Conservation (phyloP, 2,888 invertebrate species). For the Chrysolina americana region DNA sequence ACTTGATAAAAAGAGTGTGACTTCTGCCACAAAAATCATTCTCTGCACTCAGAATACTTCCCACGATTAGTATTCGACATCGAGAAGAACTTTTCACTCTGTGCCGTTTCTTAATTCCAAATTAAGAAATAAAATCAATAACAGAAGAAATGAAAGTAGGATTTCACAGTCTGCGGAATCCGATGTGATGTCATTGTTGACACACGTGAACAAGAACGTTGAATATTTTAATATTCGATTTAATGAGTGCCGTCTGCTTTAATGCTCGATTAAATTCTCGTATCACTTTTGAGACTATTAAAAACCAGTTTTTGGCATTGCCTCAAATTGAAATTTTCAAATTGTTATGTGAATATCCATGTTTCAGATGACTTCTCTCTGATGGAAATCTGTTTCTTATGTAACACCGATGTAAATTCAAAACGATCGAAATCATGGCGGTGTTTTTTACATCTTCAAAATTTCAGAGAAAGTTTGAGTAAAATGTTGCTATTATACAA, state of each 20-base stretch:
- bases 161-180: slow-evolving; percentile 7
- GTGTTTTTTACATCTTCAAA: too few species aligned
- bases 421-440: too few species aligned
- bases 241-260: slow-evolving; percentile 15
- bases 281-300: slow-evolving; percentile 5
- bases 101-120: not conserved
- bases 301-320: not conserved
- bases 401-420: too few species aligned
- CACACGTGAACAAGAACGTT: slow-evolving; percentile 17
- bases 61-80: not conserved
- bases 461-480: too few species aligned
- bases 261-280: slow-evolving; percentile 10
- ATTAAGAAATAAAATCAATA: slow-evolving; percentile 4
- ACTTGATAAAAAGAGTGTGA: not conserved
- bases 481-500: too few species aligned
- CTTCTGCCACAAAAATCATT: not conserved
- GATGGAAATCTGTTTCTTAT: too few species aligned
- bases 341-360: too few species aligned
- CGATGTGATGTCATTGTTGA: slow-evolving; percentile 22
- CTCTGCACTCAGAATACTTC: not conserved
- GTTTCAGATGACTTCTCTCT: too few species aligned
- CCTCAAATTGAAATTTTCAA: not conserved
- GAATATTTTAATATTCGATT: slow-evolving; percentile 13
- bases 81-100: not conserved
- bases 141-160: slow-evolving; percentile 15